Evolutionary conservation across 2,888 invertebrate species (phyloP).

Genomic region (Catotricha subobsoleta): DNA sequence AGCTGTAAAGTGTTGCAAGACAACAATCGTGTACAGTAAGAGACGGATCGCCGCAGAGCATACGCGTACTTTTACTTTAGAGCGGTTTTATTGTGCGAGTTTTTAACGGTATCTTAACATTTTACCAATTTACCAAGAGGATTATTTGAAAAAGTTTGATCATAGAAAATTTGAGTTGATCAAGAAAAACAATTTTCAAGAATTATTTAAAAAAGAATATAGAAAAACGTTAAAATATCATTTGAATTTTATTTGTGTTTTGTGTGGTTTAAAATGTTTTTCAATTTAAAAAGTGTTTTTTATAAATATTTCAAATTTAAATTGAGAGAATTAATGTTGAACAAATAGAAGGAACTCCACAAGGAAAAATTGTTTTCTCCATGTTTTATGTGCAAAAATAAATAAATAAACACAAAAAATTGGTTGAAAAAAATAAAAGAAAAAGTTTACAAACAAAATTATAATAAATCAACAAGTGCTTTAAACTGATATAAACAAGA

Average conservation of each 20-base stretch:
- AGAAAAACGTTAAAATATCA: too few species aligned
- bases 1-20: constrained; percentile 8
- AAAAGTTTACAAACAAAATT: too few species aligned
- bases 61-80: constrained; percentile 19
- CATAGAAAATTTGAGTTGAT: too few species aligned
- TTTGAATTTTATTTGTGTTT: too few species aligned
- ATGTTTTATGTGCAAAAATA: neutral
- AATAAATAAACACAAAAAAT: neutral
- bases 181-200: neutral
- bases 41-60: constrained; percentile 29
- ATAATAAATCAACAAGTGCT: too few species aligned
- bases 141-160: too few species aligned
- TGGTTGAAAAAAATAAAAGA: neutral
- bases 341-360: neutral
- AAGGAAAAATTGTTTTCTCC: neutral
- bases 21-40: constrained; percentile 25
- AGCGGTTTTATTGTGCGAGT: neutral
- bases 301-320: neutral
- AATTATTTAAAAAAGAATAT: neutral
- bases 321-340: neutral
- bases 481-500: too few species aligned
- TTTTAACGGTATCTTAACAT: neutral
- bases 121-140: too few species aligned
- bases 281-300: neutral
- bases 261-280: neutral